phyloP scores from a whole-genome alignment of 2,113 vertebrate genomes.

The Anolis sagrei region DNA sequence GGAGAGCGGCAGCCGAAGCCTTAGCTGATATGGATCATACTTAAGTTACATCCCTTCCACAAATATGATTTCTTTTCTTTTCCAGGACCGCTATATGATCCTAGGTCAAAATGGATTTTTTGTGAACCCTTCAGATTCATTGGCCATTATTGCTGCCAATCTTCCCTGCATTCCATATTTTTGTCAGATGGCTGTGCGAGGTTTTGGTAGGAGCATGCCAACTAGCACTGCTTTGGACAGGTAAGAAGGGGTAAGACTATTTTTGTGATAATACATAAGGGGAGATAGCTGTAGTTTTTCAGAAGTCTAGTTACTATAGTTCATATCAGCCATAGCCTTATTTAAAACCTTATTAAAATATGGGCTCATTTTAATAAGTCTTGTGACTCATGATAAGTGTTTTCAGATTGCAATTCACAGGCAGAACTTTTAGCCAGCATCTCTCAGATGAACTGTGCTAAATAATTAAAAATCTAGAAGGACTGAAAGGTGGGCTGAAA shows the following conservation, averaged over 20 bases:
- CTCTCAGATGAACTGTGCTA: neutral
- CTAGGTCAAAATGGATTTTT: slow-evolving; percentile 97
- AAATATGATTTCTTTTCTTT: slow-evolving; percentile 52
- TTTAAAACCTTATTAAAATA: neutral
- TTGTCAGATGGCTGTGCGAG: slow-evolving; percentile 88
- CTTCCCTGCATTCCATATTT: slow-evolving; percentile 94
- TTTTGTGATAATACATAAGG: neutral
- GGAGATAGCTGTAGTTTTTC: too few relatives aligned
- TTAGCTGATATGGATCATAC: neutral
- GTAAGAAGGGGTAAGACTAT: slow-evolving; percentile 72
- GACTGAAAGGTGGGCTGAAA: neutral
- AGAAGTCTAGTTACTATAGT: too few relatives aligned
- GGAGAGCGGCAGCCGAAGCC: too few relatives aligned
- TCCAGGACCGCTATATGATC: slow-evolving; percentile 97
- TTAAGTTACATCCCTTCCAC: neutral
- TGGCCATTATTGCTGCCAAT: slow-evolving; percentile 97
- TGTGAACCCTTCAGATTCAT: slow-evolving; percentile 93
- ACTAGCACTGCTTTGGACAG: slow-evolving; percentile 95
- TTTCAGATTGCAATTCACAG: neutral
- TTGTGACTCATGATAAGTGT: neutral
- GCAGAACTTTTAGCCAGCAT: neutral
- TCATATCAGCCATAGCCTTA: neutral
- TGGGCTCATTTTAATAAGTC: neutral
- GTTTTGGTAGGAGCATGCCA: slow-evolving; percentile 95
- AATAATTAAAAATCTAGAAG: neutral